phyloP scores from a whole-genome alignment of 2,888 invertebrate species.

The Digitonthophagus gazella region DNA sequence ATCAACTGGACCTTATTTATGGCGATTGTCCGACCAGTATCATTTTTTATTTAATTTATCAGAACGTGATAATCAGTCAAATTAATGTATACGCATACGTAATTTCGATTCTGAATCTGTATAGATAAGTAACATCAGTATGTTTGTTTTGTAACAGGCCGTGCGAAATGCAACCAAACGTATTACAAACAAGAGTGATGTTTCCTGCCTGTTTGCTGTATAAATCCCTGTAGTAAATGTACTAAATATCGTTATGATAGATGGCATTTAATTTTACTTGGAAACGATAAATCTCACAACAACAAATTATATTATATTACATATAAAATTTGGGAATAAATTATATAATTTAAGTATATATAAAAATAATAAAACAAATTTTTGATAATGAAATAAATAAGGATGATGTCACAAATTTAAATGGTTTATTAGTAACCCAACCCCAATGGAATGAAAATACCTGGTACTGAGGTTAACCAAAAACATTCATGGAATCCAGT shows the following conservation, averaged over 20 bases:
- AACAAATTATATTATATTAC: no score
- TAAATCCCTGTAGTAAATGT: not conserved
- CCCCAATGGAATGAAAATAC: not conserved
- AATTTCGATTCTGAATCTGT: not conserved
- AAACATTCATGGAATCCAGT: not conserved
- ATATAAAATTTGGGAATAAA: no score
- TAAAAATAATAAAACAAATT: not conserved
- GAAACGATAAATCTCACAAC: not conserved
- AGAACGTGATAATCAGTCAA: not conserved
- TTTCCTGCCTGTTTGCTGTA: not conserved
- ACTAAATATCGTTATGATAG: not conserved
- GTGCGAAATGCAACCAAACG: not conserved
- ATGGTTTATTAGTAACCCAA: not conserved
- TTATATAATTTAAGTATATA: no score
- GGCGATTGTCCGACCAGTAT: constrained; percentile 14
- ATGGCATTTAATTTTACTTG: not conserved
- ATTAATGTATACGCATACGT: not conserved
- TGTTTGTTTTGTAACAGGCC: not conserved
- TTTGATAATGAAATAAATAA: no score
- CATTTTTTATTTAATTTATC: constrained; percentile 18
- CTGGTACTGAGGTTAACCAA: not conserved
- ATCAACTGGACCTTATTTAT: not conserved
- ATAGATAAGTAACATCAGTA: not conserved
- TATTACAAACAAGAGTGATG: not conserved
- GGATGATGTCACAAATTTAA: no score